A percentile compares a stretch with the other conserved stretches of the same genome.
phyloP scores from a whole-genome alignment of 2,797 vertebrate species.

The Arnoldichthys spilopterus region DNA sequence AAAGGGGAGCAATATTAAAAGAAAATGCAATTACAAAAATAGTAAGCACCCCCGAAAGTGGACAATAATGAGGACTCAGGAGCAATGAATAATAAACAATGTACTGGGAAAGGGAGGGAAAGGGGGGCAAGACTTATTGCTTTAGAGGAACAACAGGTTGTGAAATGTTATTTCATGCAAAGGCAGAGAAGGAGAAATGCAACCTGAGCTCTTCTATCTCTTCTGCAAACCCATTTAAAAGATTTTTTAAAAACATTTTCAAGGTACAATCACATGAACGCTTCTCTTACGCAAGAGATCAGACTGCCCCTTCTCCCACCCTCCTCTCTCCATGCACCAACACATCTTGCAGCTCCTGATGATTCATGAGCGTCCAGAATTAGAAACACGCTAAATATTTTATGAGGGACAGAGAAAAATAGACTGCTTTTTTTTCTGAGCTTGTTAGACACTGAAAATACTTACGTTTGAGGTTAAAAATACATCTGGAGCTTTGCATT shows the following conservation, averaged over 20 bases:
- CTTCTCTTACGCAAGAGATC: conserved; percentile 49
- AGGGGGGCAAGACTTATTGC: conserved; percentile 58
- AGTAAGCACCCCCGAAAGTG: conserved; percentile 66
- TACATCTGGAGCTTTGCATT: conserved; percentile 43
- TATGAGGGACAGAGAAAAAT: conserved; percentile 55
- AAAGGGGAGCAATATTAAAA: conserved; percentile 79
- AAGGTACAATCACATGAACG: conserved; percentile 29
- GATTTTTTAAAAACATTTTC: not conserved
- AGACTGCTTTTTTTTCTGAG: conserved; percentile 41
- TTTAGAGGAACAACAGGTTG: conserved; percentile 52
- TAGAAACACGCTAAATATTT: conserved; percentile 57
- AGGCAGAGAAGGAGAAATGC: conserved; percentile 40
- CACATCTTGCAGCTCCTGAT: conserved; percentile 32
- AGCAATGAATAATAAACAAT: conserved; percentile 15
- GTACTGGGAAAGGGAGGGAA: conserved; percentile 28
- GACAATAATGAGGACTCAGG: conserved; percentile 32
- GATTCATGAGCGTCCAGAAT: conserved; percentile 57
- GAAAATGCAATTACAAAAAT: conserved; percentile 80
- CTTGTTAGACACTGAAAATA: conserved; percentile 51
- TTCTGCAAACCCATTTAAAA: conserved; percentile 13
- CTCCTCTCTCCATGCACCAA: conserved; percentile 42
- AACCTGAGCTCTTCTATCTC: conserved; percentile 45
- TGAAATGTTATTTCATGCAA: conserved; percentile 35
- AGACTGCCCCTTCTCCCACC: conserved; percentile 45
- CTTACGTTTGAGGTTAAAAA: conserved; percentile 56